Conservation (phyloP, 2,888 invertebrate species). For the Synanthedon vespiformis region DNA sequence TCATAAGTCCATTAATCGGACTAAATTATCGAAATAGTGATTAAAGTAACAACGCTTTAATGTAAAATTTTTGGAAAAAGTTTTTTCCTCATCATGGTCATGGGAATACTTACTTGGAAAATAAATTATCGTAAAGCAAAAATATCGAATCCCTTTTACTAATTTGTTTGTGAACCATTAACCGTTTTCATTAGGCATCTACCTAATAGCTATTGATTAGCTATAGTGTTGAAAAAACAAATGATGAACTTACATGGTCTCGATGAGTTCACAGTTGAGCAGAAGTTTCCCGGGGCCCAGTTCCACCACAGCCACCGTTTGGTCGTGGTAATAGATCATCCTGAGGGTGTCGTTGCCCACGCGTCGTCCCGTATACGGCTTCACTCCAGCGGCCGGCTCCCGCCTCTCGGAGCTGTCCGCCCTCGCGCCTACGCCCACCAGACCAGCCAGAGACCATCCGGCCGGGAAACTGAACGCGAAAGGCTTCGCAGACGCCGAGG, state of each 20-base stretch:
- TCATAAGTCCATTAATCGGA: too few relatives aligned
- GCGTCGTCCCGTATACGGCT: constrained; percentile 75
- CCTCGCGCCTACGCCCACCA: constrained; percentile 47
- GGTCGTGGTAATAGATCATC: constrained; percentile 85
- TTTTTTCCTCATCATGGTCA: too few relatives aligned
- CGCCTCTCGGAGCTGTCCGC: constrained; percentile 37
- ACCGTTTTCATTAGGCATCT: too few relatives aligned
- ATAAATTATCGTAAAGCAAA: too few relatives aligned
- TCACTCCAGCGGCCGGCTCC: constrained; percentile 55
- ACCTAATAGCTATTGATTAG: too few relatives aligned
- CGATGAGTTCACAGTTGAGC: constrained; percentile 84
- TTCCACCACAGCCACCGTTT: constrained; percentile 86
- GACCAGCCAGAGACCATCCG: constrained; percentile 58
- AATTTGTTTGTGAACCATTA: too few relatives aligned
- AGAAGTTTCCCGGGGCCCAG: constrained; percentile 78
- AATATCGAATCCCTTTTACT: too few relatives aligned
- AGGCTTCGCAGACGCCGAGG: constrained; percentile 56
- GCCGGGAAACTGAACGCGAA: constrained; percentile 60
- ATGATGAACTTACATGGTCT: constrained; percentile 81
- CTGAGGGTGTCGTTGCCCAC: constrained; percentile 75
- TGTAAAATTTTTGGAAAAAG: too few relatives aligned
- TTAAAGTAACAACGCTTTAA: too few relatives aligned
- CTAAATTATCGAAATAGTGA: too few relatives aligned
- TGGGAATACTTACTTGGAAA: too few relatives aligned
- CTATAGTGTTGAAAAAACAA: too few relatives aligned